These are phyloP conservation scores for Eleginops maclovinus DNA, from an alignment of 2,113 vertebrate genomes.

Conservation along the genomic window DNA sequence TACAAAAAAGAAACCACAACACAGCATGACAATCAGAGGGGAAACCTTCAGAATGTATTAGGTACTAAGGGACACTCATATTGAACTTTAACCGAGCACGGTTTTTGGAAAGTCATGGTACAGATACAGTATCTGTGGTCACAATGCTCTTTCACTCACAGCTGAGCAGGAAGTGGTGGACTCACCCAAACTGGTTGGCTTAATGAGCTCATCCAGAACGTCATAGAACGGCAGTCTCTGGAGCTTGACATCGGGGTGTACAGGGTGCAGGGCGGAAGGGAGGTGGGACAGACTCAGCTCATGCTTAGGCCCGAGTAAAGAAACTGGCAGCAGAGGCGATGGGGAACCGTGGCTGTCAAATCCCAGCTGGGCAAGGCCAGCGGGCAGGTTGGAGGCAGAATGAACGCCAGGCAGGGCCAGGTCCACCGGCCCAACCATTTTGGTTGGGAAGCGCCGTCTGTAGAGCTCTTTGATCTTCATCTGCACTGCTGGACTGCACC, in stretches of 20 bases:
- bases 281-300: slow-evolving; percentile 98
- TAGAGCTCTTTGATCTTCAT: slow-evolving; percentile 99
- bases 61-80: neutral
- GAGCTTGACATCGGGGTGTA: slow-evolving; percentile 98
- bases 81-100: neutral
- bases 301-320: slow-evolving; percentile 96
- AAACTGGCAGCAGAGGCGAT: slow-evolving; percentile 95
- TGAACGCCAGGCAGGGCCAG: slow-evolving; percentile 91
- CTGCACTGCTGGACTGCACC: slow-evolving; percentile 98
- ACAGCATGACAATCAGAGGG: slow-evolving; percentile 12
- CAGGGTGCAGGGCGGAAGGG: slow-evolving; percentile 93
- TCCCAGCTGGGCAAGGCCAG: slow-evolving; percentile 90
- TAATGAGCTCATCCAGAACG: slow-evolving; percentile 97
- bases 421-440: slow-evolving; percentile 96
- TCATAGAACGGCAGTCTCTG: slow-evolving; percentile 99
- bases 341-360: slow-evolving; percentile 93
- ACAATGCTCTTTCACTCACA: slow-evolving; percentile 12
- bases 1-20: slow-evolving; percentile 62
- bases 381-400: slow-evolving; percentile 88
- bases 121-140: slow-evolving; percentile 2
- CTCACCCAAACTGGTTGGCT: slow-evolving; percentile 97
- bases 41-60: neutral
- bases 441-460: slow-evolving; percentile 95
- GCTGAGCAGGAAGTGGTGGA: slow-evolving; percentile 13
- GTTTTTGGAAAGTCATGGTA: slow-evolving; percentile 13